These are phyloP conservation scores for Dinoponera quadriceps DNA, from an alignment of 1,140 invertebrate genomes.

Conservation along the genomic window DNA sequence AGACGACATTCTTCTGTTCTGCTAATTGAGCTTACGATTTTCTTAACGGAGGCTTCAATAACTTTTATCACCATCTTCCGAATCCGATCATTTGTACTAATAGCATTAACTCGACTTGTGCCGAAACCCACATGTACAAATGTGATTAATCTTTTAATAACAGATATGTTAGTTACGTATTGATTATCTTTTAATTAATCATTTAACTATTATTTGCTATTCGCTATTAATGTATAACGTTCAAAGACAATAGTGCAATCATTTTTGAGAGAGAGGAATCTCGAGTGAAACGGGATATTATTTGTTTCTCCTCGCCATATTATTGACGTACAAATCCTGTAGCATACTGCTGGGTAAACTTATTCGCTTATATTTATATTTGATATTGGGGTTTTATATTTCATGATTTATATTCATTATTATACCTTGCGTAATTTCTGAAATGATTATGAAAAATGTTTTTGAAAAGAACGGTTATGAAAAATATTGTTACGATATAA, in stretches of 20 bases:
- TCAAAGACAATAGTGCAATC: background rate
- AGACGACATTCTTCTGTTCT: slow-evolving; percentile 51
- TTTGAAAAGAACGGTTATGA: too few relatives aligned
- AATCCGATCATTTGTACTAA: slow-evolving; percentile 8
- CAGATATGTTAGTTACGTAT: slow-evolving; percentile 29
- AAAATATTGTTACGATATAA: too few relatives aligned
- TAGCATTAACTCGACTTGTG: slow-evolving; percentile 14
- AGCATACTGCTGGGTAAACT: background rate
- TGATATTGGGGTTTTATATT: background rate
- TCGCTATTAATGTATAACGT: slow-evolving; percentile 10
- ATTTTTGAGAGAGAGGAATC: slow-evolving; percentile 6
- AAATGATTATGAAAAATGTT: slow-evolving; percentile 5
- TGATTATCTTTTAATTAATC: slow-evolving; percentile 34
- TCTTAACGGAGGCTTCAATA: slow-evolving; percentile 36
- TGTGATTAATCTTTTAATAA: slow-evolving; percentile 42
- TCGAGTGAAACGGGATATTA: background rate
- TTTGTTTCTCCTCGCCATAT: background rate
- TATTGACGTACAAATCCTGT: background rate
- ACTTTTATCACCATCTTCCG: background rate
- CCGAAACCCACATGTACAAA: slow-evolving; percentile 6
- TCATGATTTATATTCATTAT: slow-evolving; percentile 25
- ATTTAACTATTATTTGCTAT: slow-evolving; percentile 1
- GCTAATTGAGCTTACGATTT: slow-evolving; percentile 16
- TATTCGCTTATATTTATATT: slow-evolving; percentile 13
- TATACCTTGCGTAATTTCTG: slow-evolving; percentile 15